Evolutionary conservation across 2,797 vertebrate species (phyloP), one percentile per base, ranked within the genome.

Genomic region (Schizothorax lantsangensis): DNA sequence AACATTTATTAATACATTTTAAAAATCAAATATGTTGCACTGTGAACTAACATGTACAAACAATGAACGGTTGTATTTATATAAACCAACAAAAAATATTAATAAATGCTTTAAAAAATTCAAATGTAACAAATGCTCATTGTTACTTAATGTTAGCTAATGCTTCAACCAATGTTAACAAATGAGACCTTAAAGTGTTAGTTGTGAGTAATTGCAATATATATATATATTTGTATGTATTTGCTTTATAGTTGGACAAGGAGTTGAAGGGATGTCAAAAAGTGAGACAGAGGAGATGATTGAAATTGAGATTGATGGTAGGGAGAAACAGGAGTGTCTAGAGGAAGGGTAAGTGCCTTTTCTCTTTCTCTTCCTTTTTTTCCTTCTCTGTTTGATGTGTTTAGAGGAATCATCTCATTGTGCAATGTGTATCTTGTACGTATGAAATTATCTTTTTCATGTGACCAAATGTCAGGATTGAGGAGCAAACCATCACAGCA

Each of bases 241-340:
- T 12, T 59, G 66, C 9, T 68, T 40, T 57, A 49, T 75, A 43
- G 79, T 79, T 84, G 33, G 59, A 88, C 72, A 86, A 85, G 72
- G 38, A 30, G 85, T 81, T 68, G 87, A 83, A 79, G 93, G 71
- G 89, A 99, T 99, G 98, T 96, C 97, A 91, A 99, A 99, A 95
- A 96, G 97, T 92, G 98, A 99, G 92, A 92, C 97, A 79, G 98
- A 99, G 87, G 98, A 99, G 93, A 95, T 99, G 95, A 99, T 99
- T 94, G 98, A 99, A 94, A 99, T 99, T 64, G 98, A 99, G 94
- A 99, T 99, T 2, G 98, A 99, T 94, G 98, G 97, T 85, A 97
- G 96, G 88, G 98, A 96, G 89, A 96, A 96, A 89, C 95, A 95
- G 89, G 94, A 93, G 3, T 96, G 96, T 78, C 89, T 96, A 90